Percentiles rank a stretch among this genome's conserved stretches.
Conservation (phyloP, 2,888 invertebrate genomes). For the Microctonus brassicae region DNA sequence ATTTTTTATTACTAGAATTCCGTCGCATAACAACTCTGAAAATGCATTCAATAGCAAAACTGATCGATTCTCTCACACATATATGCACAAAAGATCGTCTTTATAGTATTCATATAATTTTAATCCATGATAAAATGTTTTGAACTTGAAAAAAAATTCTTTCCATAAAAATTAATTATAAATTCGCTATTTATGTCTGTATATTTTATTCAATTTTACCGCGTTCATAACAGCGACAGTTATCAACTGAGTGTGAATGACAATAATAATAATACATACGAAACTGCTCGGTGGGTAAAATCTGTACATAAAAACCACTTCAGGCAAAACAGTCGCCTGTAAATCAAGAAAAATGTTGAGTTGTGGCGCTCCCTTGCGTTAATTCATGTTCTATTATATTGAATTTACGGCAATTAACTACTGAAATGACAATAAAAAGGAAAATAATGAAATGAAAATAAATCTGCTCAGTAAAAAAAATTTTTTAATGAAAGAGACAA, state of each 20-base stretch:
- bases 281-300: slow-evolving; percentile 17
- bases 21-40: too few relatives aligned
- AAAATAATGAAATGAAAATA: neutral
- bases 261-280: neutral
- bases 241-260: neutral
- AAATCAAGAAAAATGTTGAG: neutral
- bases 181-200: too few relatives aligned
- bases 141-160: too few relatives aligned
- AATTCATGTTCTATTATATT: neutral
- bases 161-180: too few relatives aligned
- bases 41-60: too few relatives aligned
- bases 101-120: too few relatives aligned
- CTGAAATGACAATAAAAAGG: neutral
- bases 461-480: neutral
- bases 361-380: slow-evolving; percentile 27
- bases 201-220: neutral
- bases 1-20: too few relatives aligned
- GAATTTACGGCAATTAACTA: neutral
- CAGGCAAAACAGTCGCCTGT: slow-evolving; percentile 14
- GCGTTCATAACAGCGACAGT: neutral
- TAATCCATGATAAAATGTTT: too few relatives aligned
- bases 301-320: neutral
- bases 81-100: too few relatives aligned
- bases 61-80: too few relatives aligned
- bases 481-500: neutral